Conservation (phyloP, 1,140 invertebrate genomes). For the Lycorma delicatula region DNA sequence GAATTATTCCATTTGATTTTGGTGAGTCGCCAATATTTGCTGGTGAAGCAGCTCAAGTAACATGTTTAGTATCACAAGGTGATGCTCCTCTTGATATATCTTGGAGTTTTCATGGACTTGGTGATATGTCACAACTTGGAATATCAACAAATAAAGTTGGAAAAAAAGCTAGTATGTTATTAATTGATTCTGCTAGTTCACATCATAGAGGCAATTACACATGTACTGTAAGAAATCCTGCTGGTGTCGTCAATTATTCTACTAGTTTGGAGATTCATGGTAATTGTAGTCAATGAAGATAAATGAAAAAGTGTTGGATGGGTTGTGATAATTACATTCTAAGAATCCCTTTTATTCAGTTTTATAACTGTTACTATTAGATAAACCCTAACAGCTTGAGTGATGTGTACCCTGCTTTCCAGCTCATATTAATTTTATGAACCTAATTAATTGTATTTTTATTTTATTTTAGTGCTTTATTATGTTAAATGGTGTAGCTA, state of each 20-base stretch:
- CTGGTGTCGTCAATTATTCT: conserved; percentile 37
- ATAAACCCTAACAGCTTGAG: too few species aligned
- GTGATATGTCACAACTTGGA: conserved; percentile 21
- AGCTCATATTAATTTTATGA: too few species aligned
- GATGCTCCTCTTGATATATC: conserved; percentile 34
- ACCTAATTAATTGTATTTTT: too few species aligned
- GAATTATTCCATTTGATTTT: conserved; percentile 43
- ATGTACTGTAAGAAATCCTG: conserved; percentile 40
- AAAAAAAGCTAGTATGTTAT: conserved; percentile 56
- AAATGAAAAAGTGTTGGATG: too few species aligned
- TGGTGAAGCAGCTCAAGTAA: conserved; percentile 40
- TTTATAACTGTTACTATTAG: too few species aligned
- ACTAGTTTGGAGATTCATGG: conserved; percentile 38
- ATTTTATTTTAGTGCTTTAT: too few species aligned
- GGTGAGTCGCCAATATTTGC: conserved; percentile 37
- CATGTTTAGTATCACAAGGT: conserved; percentile 36
- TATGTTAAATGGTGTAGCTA: too few species aligned
- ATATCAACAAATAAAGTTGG: conserved; percentile 47
- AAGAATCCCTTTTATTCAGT: too few species aligned
- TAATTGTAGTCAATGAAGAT: too few species aligned
- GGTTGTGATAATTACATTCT: too few species aligned
- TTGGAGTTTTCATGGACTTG: conserved; percentile 31
- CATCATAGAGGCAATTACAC: conserved; percentile 43
- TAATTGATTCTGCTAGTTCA: conserved; percentile 44
- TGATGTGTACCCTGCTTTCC: too few species aligned